phyloP scores from a whole-genome alignment of 2,113 vertebrate genomes.

The Eurystomus gularis region DNA sequence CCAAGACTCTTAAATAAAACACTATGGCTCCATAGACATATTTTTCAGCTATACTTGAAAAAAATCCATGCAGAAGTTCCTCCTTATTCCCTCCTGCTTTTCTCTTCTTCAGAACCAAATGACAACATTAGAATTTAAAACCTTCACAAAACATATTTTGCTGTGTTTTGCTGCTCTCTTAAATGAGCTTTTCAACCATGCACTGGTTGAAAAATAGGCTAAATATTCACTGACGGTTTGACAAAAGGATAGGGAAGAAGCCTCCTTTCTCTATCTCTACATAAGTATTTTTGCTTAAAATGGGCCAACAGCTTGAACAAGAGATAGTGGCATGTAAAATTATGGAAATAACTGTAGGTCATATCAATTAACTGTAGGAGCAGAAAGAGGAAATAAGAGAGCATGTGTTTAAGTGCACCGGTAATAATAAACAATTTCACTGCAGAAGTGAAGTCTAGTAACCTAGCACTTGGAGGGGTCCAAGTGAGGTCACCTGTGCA shows the following conservation, averaged over 20 bases:
- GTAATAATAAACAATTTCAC: not conserved
- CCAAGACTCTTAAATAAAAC: not conserved
- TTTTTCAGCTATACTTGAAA: not conserved
- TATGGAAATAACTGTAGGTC: not conserved
- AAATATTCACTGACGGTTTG: not conserved
- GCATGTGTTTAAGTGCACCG: not conserved
- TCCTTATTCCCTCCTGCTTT: not conserved
- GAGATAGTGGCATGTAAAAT: not conserved
- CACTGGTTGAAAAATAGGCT: not conserved
- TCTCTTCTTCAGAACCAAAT: not conserved
- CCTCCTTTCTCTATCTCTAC: not conserved
- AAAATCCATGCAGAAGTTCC: not conserved
- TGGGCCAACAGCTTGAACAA: not conserved
- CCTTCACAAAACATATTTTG: not conserved
- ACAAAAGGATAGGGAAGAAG: not conserved
- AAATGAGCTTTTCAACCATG: not conserved
- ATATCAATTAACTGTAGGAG: not conserved
- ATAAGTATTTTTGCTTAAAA: not conserved
- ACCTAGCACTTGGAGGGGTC: not conserved
- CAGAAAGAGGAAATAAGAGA: not conserved
- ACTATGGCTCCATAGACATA: not conserved
- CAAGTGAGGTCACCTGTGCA: not conserved
- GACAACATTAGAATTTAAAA: not conserved
- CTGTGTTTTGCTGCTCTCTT: not conserved
- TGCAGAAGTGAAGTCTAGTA: not conserved